Percentiles rank a stretch among this genome's conserved stretches.
phyloP scores from a whole-genome alignment of 2,888 invertebrate species.

The Chirona hameri region DNA sequence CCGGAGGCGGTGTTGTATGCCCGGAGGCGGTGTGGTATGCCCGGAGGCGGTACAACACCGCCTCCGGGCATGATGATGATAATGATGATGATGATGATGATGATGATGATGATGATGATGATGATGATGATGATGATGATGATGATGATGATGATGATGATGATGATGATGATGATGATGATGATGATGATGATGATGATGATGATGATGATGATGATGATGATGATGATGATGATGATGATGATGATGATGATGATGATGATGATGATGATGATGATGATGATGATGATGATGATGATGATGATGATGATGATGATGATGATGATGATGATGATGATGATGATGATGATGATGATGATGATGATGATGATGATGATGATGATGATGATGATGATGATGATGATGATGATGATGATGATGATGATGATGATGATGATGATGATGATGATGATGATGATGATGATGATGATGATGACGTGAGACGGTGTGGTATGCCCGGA shows the following conservation, averaged over 20 bases:
- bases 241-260: slow-evolving; percentile 22
- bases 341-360: too few relatives aligned
- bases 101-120: slow-evolving; percentile 22
- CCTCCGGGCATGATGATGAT: too few relatives aligned
- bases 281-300: slow-evolving; percentile 22
- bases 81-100: slow-evolving; percentile 22
- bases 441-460: too few relatives aligned
- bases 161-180: slow-evolving; percentile 10
- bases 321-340: slow-evolving; percentile 22
- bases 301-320: slow-evolving; percentile 22
- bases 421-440: too few relatives aligned
- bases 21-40: too few relatives aligned
- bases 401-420: too few relatives aligned
- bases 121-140: slow-evolving; percentile 22
- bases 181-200: slow-evolving; percentile 22
- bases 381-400: too few relatives aligned
- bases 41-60: too few relatives aligned
- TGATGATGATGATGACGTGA: too few relatives aligned
- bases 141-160: slow-evolving; percentile 22
- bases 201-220: slow-evolving; percentile 22
- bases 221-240: slow-evolving; percentile 22
- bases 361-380: too few relatives aligned
- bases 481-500: too few relatives aligned
- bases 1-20: too few relatives aligned
- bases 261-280: slow-evolving; percentile 22